Evolutionary conservation across 2,797 vertebrate species (phyloP).

Genomic region (Rhinogobio ventralis): DNA sequence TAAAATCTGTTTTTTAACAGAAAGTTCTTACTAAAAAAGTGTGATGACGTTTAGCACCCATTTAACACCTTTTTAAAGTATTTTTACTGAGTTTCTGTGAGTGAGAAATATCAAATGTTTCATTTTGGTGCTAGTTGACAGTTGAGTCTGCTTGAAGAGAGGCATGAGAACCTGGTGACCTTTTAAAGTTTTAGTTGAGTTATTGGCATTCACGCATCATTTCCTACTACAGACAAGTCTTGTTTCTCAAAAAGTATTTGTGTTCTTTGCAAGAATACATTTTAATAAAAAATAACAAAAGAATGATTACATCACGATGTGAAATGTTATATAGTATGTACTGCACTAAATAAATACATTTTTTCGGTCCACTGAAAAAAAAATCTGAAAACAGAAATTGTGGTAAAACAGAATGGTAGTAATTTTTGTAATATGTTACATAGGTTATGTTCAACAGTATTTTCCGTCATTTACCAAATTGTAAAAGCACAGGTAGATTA

Average conservation of each 20-base stretch:
- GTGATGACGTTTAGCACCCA: background rate
- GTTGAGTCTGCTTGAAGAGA: background rate
- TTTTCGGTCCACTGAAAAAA: background rate
- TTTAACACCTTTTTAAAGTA: background rate
- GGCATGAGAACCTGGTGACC: background rate
- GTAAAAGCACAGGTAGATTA: background rate
- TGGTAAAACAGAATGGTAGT: no score
- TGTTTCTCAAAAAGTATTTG: background rate
- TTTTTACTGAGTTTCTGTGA: background rate
- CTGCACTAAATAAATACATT: background rate
- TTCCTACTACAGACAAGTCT: background rate
- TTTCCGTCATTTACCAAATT: background rate
- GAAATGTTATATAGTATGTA: background rate
- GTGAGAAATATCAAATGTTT: background rate
- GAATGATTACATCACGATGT: background rate
- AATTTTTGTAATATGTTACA: background rate
- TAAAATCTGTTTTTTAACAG: background rate
- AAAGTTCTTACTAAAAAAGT: background rate
- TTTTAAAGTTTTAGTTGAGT: background rate
- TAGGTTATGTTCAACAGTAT: background rate
- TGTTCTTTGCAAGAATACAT: background rate
- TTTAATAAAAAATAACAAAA: background rate
- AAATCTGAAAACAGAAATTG: background rate
- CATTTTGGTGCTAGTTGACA: background rate
- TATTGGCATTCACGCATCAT: background rate